A percentile compares a stretch with the other conserved stretches of the same genome.
Evolutionary conservation across 2,888 invertebrate species (phyloP).

Genomic region (Scaptomyza caliginosa): DNA sequence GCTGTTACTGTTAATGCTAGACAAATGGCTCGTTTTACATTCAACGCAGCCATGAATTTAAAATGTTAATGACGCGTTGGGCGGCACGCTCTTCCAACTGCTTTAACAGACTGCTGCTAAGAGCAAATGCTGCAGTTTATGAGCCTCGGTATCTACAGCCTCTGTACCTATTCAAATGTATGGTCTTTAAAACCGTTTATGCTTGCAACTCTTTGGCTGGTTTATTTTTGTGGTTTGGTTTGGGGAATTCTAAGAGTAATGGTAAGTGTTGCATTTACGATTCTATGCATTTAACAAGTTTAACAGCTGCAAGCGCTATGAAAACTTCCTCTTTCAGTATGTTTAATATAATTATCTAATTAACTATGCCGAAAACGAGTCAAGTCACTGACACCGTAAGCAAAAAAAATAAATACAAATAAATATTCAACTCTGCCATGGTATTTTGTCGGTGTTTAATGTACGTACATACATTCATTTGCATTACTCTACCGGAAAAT

Average conservation of each 20-base stretch:
- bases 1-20: slow-evolving; percentile 66
- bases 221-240: slow-evolving; percentile 45
- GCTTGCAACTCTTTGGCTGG: slow-evolving; percentile 27
- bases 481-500: slow-evolving; percentile 75
- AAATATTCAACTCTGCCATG: slow-evolving; percentile 32
- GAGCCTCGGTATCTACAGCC: neutral
- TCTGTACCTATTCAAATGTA: slow-evolving; percentile 10
- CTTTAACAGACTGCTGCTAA: slow-evolving; percentile 71
- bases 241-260: too few relatives aligned
- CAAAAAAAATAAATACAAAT: too few relatives aligned
- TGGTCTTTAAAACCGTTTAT: slow-evolving; percentile 17
- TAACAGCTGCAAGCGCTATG: neutral
- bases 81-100: slow-evolving; percentile 25
- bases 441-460: slow-evolving; percentile 56
- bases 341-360: slow-evolving; percentile 13
- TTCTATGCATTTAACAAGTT: slow-evolving; percentile 17
- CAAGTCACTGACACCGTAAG: slow-evolving; percentile 15
- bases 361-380: slow-evolving; percentile 1
- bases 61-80: slow-evolving; percentile 74
- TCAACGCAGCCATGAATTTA: slow-evolving; percentile 69
- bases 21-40: slow-evolving; percentile 69
- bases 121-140: slow-evolving; percentile 70
- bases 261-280: slow-evolving; percentile 44
- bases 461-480: slow-evolving; percentile 55
- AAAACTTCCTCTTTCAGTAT: neutral